These are phyloP conservation scores for Xyrichtys novacula DNA, from an alignment of 2,797 vertebrate species.

Conservation along the genomic window DNA sequence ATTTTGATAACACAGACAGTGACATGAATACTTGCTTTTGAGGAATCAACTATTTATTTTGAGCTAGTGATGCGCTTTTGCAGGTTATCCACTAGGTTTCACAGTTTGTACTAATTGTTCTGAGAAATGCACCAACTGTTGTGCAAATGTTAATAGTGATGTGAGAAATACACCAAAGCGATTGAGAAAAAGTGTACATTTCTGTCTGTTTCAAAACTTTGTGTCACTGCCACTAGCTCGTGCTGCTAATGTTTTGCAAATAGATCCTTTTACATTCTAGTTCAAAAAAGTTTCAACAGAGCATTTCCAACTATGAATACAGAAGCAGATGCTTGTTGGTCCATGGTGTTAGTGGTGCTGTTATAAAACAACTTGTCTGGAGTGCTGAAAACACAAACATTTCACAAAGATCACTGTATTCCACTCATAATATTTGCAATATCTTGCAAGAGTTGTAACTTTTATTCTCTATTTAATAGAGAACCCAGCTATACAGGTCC, in stretches of 20 bases:
- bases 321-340: conserved; percentile 1
- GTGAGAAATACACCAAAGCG: no score
- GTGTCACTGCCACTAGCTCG: not conserved
- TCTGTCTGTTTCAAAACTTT: no score
- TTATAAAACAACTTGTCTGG: not conserved
- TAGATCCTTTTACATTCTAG: no score
- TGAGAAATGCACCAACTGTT: no score
- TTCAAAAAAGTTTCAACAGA: not conserved
- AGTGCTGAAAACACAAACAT: not conserved
- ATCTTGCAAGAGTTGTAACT: not conserved
- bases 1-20: no score
- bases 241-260: not conserved
- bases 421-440: not conserved
- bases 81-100: no score
- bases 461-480: not conserved
- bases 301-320: not conserved
- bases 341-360: not conserved
- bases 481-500: conserved; percentile 4
- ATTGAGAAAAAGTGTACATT: no score
- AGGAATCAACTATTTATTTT: no score
- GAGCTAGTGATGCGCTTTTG: no score
- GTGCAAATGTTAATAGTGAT: no score
- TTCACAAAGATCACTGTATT: not conserved
- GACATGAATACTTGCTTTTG: no score
- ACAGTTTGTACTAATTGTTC: no score